Base-by-base conservation (phyloP, 2,113 vertebrate species). In the human (Homo sapiens) region DNA sequence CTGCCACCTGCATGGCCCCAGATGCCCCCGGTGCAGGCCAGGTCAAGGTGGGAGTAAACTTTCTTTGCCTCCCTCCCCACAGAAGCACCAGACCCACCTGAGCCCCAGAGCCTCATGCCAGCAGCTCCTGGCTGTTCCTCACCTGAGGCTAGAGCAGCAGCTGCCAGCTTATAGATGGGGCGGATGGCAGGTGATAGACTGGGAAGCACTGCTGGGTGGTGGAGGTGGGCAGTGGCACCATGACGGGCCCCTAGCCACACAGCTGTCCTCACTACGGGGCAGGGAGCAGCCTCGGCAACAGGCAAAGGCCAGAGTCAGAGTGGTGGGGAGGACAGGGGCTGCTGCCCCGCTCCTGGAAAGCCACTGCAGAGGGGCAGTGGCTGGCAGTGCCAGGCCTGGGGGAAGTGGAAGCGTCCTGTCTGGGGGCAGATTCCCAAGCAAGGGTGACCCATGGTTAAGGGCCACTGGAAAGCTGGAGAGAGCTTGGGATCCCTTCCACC, bases 161-260 rank as follows among this genome's bases (percentile, higher is more conserved):
- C 79, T 43, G 8, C 2, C 0, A 76, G 72, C 96, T 92, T 38
- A 17, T 23, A 72, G 81, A 48, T 45, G 57, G 87, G 81, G 43
- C 96, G 96, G 89, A 93, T 97, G 95, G 96, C 85, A 16, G 88
- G 84, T 94, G 92, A 61, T 88, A 59, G 93, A 80, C 81, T 14
- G 45, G 48, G 84, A 90, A 84, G 75, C 80, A 61, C 96, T 93
- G 96, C 88, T 32, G 83, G 83, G 82, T 38, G 48, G 40, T 57
- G 83, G 68, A 59, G 93, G 95, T 75, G 86, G 80, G 70, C 90
- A 20, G 59, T 3, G 43, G 96, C 94, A 43, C 43, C 5, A 5
- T 8, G 90, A 95, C 95, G 90, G 92, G 52, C 45, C 89, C 93
- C 64, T n/a, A 88, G 84, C 84, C 84, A 66, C 95, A 93, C 93